Evolutionary conservation across 2,797 vertebrate genomes (phyloP).

Genomic region (Silurus lanzhouensis): DNA sequence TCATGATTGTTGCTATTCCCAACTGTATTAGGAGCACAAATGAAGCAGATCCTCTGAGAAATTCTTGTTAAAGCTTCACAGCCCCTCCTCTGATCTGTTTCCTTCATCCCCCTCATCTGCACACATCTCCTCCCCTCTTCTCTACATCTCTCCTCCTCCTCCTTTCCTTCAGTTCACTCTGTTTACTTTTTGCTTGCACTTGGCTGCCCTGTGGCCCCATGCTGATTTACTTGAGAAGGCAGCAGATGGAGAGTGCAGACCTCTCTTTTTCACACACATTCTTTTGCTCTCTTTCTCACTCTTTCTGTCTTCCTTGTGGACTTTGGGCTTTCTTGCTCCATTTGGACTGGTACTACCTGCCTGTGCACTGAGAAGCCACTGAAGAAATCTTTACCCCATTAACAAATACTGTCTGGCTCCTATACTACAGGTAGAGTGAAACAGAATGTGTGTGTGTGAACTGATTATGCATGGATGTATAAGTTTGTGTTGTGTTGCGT

Average conservation of each 20-base stretch:
- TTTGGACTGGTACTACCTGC: conserved; percentile 34
- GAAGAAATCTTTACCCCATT: conserved; percentile 18
- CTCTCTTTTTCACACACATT: conserved; percentile 38
- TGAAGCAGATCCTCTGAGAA: not conserved
- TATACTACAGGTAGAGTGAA: conserved; percentile 45
- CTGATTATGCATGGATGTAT: not conserved
- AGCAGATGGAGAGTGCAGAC: conserved; percentile 61
- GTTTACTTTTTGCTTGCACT: conserved; percentile 53
- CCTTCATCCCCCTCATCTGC: not conserved
- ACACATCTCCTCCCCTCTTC: conserved; percentile 23
- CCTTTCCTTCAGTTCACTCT: conserved; percentile 40
- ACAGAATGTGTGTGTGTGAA: not conserved
- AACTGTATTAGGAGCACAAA: not conserved
- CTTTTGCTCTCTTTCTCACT: conserved; percentile 5
- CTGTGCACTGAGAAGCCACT: conserved; percentile 33
- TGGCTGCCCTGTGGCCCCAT: conserved; percentile 41
- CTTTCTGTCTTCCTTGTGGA: conserved; percentile 24
- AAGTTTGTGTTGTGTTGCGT: not conserved
- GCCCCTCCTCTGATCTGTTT: not conserved
- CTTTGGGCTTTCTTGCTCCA: not conserved
- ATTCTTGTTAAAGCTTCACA: conserved; percentile 19
- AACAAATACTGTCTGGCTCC: conserved; percentile 25
- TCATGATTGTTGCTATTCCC: conserved; percentile 7
- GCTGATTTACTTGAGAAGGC: conserved; percentile 51
- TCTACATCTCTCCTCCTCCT: conserved; percentile 30